Evolutionary conservation across 2,113 vertebrate genomes (phyloP), one percentile per base, ranked within the genome.

Genomic region (Xiphias gladius): DNA sequence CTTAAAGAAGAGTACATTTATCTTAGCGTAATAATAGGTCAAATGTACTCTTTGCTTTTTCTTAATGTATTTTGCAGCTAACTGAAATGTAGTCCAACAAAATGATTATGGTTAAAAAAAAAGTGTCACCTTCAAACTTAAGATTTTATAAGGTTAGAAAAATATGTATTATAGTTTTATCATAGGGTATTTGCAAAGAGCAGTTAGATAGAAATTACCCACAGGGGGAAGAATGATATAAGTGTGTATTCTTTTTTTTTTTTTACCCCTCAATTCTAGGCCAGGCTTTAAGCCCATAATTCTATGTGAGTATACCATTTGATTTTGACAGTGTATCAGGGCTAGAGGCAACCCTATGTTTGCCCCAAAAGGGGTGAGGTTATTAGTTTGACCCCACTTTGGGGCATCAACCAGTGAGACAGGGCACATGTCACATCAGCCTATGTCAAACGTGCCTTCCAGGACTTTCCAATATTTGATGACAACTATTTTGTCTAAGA

Each of bases 371-470:
- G 86, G 67, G 76, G 24, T 68, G 52, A 79, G 84, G 85, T 72
- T 88, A 90, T 86, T 83, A 69, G 64, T 78, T 86, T 92, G 88
- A 89, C 89, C 85, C 78, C 41, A 85, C 82, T 91, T 77, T 85
- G 13, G 85, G 90, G 85, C 79, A 87, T 82, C 48, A 85, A 82
- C 76, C 58, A 86, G 46, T 68, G 83, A 89, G 85, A 87, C 62
- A 39, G 79, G 83, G 73, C 37, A 61, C 70, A 80, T 82, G 90
- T 90, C 92, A 84, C 62, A 91, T 88, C 86, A 87, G 76, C 64
- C 67, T 65, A 69, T 77, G 50, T 91, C 89, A 87, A 82, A 71
- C 20, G 32, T 46, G 82, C 84, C 92, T 86, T 66, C 30, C 30
- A 82, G 91, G 74, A 70, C 46, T 68, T 80, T 80, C 46, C 57